Conservation (phyloP, 2,797 vertebrate species). For the Echeneis naucrates region DNA sequence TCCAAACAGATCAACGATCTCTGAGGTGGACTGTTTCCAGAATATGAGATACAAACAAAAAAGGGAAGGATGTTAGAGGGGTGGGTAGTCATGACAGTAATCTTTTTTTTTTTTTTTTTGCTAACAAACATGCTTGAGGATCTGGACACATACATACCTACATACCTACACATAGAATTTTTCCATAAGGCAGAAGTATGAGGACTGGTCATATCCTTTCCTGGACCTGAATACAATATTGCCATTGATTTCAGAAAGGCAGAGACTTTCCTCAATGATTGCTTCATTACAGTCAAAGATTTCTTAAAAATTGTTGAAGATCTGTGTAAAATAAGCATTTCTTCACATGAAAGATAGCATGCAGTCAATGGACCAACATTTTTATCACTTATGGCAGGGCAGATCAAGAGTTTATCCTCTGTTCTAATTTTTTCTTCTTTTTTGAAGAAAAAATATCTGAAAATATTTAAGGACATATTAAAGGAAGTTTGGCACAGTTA, state of each 20-base stretch:
- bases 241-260: not conserved
- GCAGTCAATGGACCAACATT: not conserved
- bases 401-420: not conserved
- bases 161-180: conserved; percentile 40
- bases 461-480: not conserved
- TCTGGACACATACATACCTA: too few species aligned
- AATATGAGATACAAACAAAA: conserved; percentile 76
- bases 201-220: not conserved
- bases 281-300: not conserved
- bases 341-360: not conserved
- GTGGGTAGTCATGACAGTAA: conserved; percentile 48
- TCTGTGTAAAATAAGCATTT: not conserved
- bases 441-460: not conserved
- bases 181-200: conserved; percentile 44
- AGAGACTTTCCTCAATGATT: conserved; percentile 1
- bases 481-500: not conserved
- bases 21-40: conserved; percentile 65
- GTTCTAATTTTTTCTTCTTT: not conserved
- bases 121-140: conserved; percentile 41
- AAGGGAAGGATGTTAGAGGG: conserved; percentile 81
- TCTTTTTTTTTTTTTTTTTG: conserved; percentile 36
- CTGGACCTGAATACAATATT: not conserved
- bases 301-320: not conserved
- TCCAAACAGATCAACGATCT: conserved; percentile 45
- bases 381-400: not conserved